Conservation (phyloP, 2,113 vertebrate species). For the Camelus dromedarius region DNA sequence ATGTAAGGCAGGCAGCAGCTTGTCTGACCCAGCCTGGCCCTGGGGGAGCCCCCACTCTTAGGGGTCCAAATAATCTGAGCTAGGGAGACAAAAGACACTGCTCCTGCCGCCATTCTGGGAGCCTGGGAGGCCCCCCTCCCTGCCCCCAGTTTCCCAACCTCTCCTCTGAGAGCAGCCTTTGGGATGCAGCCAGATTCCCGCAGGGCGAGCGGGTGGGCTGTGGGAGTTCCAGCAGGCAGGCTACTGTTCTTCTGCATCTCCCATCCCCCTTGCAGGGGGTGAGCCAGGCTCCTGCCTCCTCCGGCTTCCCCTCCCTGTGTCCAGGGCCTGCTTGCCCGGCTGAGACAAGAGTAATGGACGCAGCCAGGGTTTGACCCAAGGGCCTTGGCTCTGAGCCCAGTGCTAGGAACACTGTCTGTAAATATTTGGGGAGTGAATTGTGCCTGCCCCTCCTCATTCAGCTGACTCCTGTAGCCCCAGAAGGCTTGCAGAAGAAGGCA, state of each 20-base stretch:
- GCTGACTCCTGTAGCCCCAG: conserved; percentile 3
- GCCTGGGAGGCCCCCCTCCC: background rate
- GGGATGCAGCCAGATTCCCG: conserved; percentile 61
- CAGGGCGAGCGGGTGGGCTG: conserved; percentile 17
- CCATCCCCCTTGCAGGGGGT: background rate
- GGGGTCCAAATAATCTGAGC: background rate
- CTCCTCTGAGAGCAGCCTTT: background rate
- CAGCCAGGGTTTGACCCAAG: conserved; percentile 63
- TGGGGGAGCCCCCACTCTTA: background rate
- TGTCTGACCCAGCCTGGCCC: conserved; percentile 60
- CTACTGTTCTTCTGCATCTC: conserved; percentile 10
- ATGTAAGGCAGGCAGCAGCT: conserved; percentile 74
- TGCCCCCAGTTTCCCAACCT: background rate
- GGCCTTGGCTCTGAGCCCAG: conserved; percentile 69
- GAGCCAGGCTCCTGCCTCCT: conserved; percentile 45
- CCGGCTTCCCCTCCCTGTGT: background rate
- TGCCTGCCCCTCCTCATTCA: conserved; percentile 14
- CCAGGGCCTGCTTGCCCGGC: background rate
- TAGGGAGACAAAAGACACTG: background rate
- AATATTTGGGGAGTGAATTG: conserved; percentile 81
- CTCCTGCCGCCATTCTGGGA: background rate
- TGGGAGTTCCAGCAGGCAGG: background rate
- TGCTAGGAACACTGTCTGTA: conserved; percentile 63
- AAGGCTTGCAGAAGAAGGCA: background rate
- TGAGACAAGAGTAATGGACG: conserved; percentile 69